Base-by-base conservation (phyloP, 2,113 vertebrate species). In the Dunckerocampus dactyliophorus region DNA sequence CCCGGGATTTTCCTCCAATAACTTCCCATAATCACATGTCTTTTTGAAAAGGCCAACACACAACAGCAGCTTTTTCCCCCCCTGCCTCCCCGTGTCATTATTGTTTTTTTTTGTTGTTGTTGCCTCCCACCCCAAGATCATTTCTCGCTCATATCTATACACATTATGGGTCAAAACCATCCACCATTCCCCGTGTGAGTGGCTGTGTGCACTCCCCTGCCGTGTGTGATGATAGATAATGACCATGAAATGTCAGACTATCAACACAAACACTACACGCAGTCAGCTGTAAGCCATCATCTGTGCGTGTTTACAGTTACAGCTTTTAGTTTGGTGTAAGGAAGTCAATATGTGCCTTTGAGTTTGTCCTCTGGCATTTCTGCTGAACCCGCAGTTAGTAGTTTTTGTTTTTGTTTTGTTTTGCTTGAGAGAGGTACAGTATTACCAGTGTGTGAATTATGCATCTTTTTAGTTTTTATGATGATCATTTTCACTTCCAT, bases 221-320 rank as follows among this genome's bases (percentile, higher is more conserved):
- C 71, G 77, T 34, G 61, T 62, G 76, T 87, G 84, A 89, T 88
- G 82, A 81, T 54, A 75, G 75, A 90, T 85, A 87, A 90, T 83
- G 73, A 67, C 77, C 62, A 34, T 77, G 69, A 85, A 87, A 85
- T 83, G 81, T 77, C 76, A 66, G 60, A 72, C 80, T 62, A 73
- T 88, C 79, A 76, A 69, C 53, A 69, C 56, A 54, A 59, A 64
- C 67, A 62, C 71, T 75, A 74, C 68, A 51, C 45, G 49, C 67
- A 55, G 77, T 65, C 63, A 31, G 34, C 67, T 42, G 39, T 61
- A 3, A 28, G 12, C 15, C n/a, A 37, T 53, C 20, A 7, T 39
- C 13, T 19, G 49, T 54, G 51, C 51, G 75, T 63, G 43, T 68
- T 47, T 72, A 59, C 47, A 48, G 67, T 47, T 63, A 15, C n/a